A percentile compares a stretch with the other conserved stretches of the same genome.
phyloP scores from a whole-genome alignment of 2,888 invertebrate species.

The Drosophila phalerata region DNA sequence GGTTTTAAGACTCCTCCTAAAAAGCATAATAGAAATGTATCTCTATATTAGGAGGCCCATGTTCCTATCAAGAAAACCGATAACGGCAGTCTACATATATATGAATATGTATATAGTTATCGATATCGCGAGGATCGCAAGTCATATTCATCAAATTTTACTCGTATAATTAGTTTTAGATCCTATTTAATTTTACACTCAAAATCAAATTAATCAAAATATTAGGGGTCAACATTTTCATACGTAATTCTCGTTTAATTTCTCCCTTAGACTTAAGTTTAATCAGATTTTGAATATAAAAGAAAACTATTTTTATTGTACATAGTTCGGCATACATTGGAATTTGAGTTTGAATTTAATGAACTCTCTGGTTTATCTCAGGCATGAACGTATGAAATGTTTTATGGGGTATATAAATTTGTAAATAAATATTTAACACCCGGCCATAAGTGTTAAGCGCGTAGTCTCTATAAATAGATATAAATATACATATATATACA shows the following conservation, averaged over 20 bases:
- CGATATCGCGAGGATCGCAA: constrained; percentile 16
- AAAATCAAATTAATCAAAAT: constrained; percentile 10
- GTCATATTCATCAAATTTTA: constrained; percentile 41
- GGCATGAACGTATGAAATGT: constrained; percentile 43
- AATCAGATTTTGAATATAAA: background rate
- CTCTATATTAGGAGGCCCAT: constrained; percentile 23
- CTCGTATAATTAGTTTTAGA: constrained; percentile 14
- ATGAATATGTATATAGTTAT: constrained; percentile 21
- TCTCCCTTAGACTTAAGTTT: constrained; percentile 10
- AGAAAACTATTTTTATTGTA: constrained; percentile 20
- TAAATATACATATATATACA: constrained; percentile 19
- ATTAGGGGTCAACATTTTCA: constrained; percentile 28
- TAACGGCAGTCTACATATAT: constrained; percentile 18
- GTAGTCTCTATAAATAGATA: constrained; percentile 28
- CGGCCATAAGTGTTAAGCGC: constrained; percentile 57
- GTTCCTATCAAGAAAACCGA: constrained; percentile 41
- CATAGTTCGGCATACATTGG: constrained; percentile 28
- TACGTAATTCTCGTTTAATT: constrained; percentile 10
- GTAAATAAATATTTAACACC: constrained; percentile 47
- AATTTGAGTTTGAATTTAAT: constrained; percentile 23
- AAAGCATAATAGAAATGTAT: constrained; percentile 5
- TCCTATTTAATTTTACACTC: constrained; percentile 21
- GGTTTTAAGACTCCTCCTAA: constrained; percentile 10
- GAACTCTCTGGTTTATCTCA: constrained; percentile 46
- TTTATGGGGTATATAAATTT: constrained; percentile 26